A percentile compares a stretch with the other conserved stretches of the same genome.
phyloP scores from a whole-genome alignment of 1,140 invertebrate genomes.

The Telenomus remus region DNA sequence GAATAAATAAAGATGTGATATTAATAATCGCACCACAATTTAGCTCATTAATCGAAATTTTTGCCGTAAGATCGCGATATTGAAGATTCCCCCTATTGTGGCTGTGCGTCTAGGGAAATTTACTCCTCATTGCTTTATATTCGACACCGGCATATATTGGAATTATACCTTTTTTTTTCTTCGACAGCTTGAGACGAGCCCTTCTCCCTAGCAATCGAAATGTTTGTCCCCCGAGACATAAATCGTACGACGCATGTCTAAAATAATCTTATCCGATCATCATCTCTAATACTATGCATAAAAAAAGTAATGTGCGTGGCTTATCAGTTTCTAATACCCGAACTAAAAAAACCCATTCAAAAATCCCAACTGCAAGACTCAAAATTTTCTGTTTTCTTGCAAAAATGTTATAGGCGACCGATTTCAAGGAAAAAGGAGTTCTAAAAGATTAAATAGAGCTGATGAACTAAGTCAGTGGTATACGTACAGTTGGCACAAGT shows the following conservation, averaged over 20 bases:
- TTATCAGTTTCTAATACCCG: constrained; percentile 5
- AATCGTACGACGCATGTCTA: constrained; percentile 46
- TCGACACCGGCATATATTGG: constrained; percentile 50
- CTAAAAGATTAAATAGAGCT: constrained; percentile 37
- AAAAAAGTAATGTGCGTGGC: constrained; percentile 21
- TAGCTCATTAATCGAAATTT: constrained; percentile 45
- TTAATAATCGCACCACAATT: constrained; percentile 51
- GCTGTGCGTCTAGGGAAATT: constrained; percentile 48
- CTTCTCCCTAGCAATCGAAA: constrained; percentile 50
- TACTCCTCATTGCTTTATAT: constrained; percentile 54
- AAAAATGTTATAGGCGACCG: no score
- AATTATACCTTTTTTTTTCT: constrained; percentile 52
- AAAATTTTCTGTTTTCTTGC: no score
- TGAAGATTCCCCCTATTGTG: constrained; percentile 47
- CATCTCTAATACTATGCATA: constrained; percentile 48
- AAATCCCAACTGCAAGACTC: neutral
- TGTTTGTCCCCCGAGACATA: constrained; percentile 55
- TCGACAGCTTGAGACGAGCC: constrained; percentile 32
- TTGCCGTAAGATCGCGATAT: constrained; percentile 41
- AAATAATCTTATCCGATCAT: constrained; percentile 52
- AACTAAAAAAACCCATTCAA: no score
- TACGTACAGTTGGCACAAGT: neutral
- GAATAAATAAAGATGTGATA: constrained; percentile 42
- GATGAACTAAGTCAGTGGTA: constrained; percentile 26
- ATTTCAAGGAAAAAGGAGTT: no score